phyloP scores from a whole-genome alignment of 64 coral and sea anemone species.

The Stichodactyla mertensii region DNA sequence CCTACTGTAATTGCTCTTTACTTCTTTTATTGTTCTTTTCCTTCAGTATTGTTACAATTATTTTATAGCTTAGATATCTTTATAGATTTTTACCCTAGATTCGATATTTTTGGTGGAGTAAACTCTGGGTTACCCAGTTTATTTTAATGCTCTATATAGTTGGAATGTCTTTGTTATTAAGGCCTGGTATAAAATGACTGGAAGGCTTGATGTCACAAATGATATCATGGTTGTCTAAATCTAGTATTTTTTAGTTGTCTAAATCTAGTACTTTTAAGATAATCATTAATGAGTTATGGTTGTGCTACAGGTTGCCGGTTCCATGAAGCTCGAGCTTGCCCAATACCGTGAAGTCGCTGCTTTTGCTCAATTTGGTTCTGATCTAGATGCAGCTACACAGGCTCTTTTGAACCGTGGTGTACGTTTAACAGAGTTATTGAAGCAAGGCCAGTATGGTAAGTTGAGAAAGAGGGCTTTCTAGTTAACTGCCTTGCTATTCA shows the following conservation, averaged over 20 bases:
- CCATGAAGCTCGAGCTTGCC: conserved; percentile 81
- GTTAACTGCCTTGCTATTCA: no score
- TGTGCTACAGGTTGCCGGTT: conserved; percentile 68
- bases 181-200: no score
- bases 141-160: no score
- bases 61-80: no score
- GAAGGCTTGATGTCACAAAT: no score
- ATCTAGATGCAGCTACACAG: conserved; percentile 82
- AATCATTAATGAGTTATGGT: neutral
- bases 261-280: neutral
- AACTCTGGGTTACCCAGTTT: no score
- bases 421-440: conserved; percentile 87
- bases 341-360: conserved; percentile 93
- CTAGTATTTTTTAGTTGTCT: no score
- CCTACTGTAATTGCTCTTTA: neutral
- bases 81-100: no score
- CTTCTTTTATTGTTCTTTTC: neutral
- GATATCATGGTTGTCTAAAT: no score
- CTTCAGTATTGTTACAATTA: no score
- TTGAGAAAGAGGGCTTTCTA: neutral
- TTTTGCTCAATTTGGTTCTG: conserved; percentile 93
- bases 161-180: no score
- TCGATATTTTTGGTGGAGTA: no score
- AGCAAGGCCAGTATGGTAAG: conserved; percentile 98
- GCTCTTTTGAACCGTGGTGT: conserved; percentile 72